A percentile compares a stretch with the other conserved stretches of the same genome.
Evolutionary conservation across 2,888 invertebrate species (phyloP).

Genomic region (Pocota personata): DNA sequence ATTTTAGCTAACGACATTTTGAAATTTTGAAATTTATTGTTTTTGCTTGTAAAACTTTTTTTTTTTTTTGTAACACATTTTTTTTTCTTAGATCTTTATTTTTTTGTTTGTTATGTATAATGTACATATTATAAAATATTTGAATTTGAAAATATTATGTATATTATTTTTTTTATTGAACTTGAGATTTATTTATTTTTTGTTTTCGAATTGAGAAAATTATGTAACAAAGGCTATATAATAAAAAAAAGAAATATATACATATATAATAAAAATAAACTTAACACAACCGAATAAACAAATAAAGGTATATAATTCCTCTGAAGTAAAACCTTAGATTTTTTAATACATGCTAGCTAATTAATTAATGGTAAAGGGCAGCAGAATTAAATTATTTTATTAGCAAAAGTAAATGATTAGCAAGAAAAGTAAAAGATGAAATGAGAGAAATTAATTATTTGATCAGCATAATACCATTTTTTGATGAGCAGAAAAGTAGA

Average conservation of each 20-base stretch:
- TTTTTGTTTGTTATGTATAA: slow-evolving; percentile 67
- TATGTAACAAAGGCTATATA: slow-evolving; percentile 61
- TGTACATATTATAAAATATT: slow-evolving; percentile 71
- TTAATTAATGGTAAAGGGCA: too few relatives aligned
- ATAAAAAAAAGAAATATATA: slow-evolving; percentile 30
- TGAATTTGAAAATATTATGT: slow-evolving; percentile 51
- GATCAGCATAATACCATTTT: too few relatives aligned
- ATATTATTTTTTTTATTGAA: slow-evolving; percentile 67
- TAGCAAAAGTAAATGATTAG: too few relatives aligned
- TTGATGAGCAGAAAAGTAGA: too few relatives aligned
- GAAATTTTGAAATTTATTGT: not conserved
- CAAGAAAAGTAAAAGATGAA: too few relatives aligned
- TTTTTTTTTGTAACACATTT: slow-evolving; percentile 15
- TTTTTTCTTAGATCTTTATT: not conserved
- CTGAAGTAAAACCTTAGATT: not conserved
- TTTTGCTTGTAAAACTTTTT: slow-evolving; percentile 26
- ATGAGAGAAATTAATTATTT: too few relatives aligned
- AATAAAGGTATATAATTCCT: slow-evolving; percentile 67
- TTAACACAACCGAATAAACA: slow-evolving; percentile 62
- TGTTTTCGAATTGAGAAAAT: slow-evolving; percentile 30
- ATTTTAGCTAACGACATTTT: slow-evolving; percentile 25
- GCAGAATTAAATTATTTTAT: too few relatives aligned
- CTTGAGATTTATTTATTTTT: slow-evolving; percentile 69
- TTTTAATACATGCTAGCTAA: not conserved
- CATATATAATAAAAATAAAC: slow-evolving; percentile 38